Evolutionary conservation across 2,888 invertebrate genomes (phyloP).

Genomic region (Erpobdella octoculata): DNA sequence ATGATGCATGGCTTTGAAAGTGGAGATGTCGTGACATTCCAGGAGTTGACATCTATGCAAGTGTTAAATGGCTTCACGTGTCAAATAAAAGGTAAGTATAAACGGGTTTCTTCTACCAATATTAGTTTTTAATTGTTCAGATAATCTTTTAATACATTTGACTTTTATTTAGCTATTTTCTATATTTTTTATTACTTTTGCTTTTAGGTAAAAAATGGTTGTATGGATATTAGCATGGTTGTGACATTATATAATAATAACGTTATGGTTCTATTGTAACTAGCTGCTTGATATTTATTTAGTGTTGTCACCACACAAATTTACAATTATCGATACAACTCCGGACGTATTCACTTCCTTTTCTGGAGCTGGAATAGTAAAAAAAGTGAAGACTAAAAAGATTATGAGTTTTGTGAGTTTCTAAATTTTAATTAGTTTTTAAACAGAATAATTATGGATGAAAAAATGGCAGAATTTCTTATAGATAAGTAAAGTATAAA

Average conservation of each 20-base stretch:
- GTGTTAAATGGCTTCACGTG: constrained; percentile 44
- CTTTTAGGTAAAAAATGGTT: background rate
- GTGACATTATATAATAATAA: background rate
- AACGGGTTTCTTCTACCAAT: background rate
- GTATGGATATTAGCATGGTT: background rate
- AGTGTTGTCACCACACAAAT: constrained; percentile 47
- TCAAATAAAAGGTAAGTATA: constrained; percentile 44
- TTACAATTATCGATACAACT: constrained; percentile 49
- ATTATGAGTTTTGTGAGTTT: constrained; percentile 45
- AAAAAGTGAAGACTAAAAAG: constrained; percentile 46
- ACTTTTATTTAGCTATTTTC: background rate
- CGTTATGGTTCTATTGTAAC: background rate
- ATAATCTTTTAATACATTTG: background rate
- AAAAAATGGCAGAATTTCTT: no score
- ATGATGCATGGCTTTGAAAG: constrained; percentile 47
- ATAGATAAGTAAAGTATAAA: no score
- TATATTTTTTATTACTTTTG: background rate
- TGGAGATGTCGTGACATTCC: constrained; percentile 49
- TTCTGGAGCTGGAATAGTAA: constrained; percentile 46
- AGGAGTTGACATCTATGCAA: constrained; percentile 49
- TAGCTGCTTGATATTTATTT: constrained; percentile 32
- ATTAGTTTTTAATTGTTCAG: background rate
- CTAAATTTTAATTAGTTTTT: background rate
- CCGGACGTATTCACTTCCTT: constrained; percentile 42
- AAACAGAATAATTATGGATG: background rate